Evolutionary conservation across 2,888 invertebrate species (phyloP), one percentile per base, ranked within the genome.

Genomic region (Xanthostigma xanthostigma): DNA sequence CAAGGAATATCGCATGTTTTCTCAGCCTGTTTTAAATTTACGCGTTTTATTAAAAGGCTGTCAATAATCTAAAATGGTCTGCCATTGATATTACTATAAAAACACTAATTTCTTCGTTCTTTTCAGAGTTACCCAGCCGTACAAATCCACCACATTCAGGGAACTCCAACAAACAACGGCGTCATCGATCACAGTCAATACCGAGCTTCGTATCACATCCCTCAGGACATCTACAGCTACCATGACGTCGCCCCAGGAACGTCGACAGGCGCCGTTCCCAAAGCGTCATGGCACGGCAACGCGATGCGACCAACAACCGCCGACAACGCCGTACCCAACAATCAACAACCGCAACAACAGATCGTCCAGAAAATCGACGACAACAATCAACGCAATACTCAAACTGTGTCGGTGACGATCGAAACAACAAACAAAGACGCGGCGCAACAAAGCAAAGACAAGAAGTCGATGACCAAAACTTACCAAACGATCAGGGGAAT

Each of bases 401-500:
- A 74, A 56, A 64, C 70, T 36, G 72, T 75, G 40, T 70, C 75
- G 45, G 76, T 77, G 8, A 73, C 76, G 11, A 76, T 76, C 5
- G 78, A 79, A 65, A 71, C 73, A 27, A 40, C 34, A 9, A 13
- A 35, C 13, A 48, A 43, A 42, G 48, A 48, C 12, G 14, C 42
- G 10, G 27, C 36, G n/a, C 14, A 12, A 56, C 70, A 73, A 1
- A 73, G 70, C 0, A 75, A 76, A 62, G 73, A 69, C 48, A 65
- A 67, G 49, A 79, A 82, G 62, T 77, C 82, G n/a, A 77, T 84
- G 50, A 79, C 81, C 42, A 82, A 84, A 66, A 86, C 86, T 0
- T 86, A 86, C 60, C 82, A 87, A 62, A 84, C 86, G 5, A 75
- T 87, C 52, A 86, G 85, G 70, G 86, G 86, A 59, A 83, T 87